These are phyloP conservation scores for Sebastes taczanowskii DNA, from an alignment of 2,797 vertebrate genomes.

Conservation along the genomic window DNA sequence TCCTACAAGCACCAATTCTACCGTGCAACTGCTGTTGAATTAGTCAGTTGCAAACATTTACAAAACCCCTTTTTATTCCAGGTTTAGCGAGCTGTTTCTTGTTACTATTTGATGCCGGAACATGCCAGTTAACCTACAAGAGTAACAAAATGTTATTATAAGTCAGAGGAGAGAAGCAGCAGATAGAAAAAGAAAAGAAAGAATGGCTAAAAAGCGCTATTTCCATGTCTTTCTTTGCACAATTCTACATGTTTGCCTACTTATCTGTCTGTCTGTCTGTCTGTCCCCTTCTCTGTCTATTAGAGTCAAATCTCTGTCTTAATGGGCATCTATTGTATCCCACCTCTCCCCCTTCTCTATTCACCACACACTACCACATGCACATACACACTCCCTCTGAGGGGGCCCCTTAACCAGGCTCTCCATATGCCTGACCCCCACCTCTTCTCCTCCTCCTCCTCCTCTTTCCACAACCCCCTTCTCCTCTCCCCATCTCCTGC, in stretches of 20 bases:
- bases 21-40: neutral
- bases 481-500: constrained; percentile 78
- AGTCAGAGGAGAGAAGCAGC: neutral
- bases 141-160: neutral
- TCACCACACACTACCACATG: constrained; percentile 73
- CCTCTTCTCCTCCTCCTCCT: constrained; percentile 79
- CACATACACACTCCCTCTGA: constrained; percentile 79
- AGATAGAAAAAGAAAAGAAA: constrained; percentile 5
- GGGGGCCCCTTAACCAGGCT: constrained; percentile 99
- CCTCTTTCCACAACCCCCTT: constrained; percentile 92
- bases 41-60: neutral
- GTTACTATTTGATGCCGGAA: neutral
- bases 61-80: neutral
- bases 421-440: constrained; percentile 95
- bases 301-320: constrained; percentile 85
- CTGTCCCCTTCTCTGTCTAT: constrained; percentile 72
- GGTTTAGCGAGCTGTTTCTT: neutral
- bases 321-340: constrained; percentile 86
- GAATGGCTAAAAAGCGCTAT: constrained; percentile 19
- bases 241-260: constrained; percentile 57
- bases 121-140: neutral
- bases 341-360: constrained; percentile 71
- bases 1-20: neutral
- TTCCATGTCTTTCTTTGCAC: constrained; percentile 51
- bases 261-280: constrained; percentile 60